Base-by-base conservation (phyloP, 2,797 vertebrate genomes). In the Holocentrus rufus region DNA sequence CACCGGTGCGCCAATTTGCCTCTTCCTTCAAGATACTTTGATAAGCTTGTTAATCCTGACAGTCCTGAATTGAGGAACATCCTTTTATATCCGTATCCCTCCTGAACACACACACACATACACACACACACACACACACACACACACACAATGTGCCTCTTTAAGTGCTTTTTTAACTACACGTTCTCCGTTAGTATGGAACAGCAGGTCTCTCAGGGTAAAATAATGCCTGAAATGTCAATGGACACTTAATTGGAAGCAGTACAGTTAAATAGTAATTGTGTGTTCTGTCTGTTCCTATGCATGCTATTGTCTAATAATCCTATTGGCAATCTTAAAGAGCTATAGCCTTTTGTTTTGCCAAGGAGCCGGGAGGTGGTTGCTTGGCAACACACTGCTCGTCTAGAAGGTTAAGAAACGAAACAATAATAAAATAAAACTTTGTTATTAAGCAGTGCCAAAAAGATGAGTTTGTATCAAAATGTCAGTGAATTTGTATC, bases 311-410 rank as follows among this genome's bases (percentile, higher is more conserved):
- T 66, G 56, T 84, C 61, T 66, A 25, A 65, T 86, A 23, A 62
- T 85, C 52, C 60, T 81, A 25, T 31, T 54, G 67, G 27, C 70
- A 66, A 73, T 74, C 75, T 44, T 56, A 66, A 84, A 65, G 27
- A 72, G 52, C 66, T 66, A 42, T 44, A 62, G 66, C 72, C 53
- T 52, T 71, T 69, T 83, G 61, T 85, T 87, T 84, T 76, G 14
- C 57, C 61, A 13, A 44, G 10, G 13, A 74, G 57, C 57, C 53
- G 44, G 64, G 56, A 54, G 49, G 17, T 59, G 50, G 88, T 87
- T 90, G 81, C 86, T 57, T 82, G 78, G 87, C 75, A 88, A 90
- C 86, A 85, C 71, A 85, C 71, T 69, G 20, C 14, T 31, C 62
- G 42, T 17, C 27, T 34, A 15, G 39, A 74, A 76, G 72, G n/a